A percentile compares a stretch with the other conserved stretches of the same genome.
phyloP scores from a whole-genome alignment of 2,797 vertebrate genomes.

The Bradypus variegatus region DNA sequence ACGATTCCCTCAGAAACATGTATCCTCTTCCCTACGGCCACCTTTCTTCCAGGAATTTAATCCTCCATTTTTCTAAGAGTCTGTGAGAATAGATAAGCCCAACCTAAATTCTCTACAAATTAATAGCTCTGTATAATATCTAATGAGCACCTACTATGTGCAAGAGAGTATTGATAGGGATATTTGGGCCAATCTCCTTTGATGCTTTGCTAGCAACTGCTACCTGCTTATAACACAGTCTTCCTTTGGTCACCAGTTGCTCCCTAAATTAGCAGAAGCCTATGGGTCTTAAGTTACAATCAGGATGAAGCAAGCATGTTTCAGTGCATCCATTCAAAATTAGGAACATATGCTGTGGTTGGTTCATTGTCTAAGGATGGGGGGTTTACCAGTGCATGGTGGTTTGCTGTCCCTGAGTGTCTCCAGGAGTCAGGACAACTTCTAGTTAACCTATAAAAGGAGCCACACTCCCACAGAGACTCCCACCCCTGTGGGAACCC shows the following conservation, averaged over 20 bases:
- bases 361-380: not conserved
- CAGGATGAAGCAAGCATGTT: not conserved
- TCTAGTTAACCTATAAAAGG: not conserved
- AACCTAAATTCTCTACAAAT: not conserved
- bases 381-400: not conserved
- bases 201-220: not conserved
- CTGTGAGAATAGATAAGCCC: not conserved
- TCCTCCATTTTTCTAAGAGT: not conserved
- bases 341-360: not conserved
- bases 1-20: not conserved
- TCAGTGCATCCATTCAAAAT: conserved; percentile 16
- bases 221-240: not conserved
- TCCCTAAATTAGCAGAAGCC: not conserved
- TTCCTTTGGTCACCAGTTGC: not conserved
- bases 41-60: not conserved
- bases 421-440: not conserved
- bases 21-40: not conserved
- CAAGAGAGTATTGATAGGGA: not conserved
- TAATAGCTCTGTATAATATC: not conserved
- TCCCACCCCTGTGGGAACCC: not conserved
- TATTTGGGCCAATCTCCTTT: not conserved
- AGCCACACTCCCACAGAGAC: not conserved
- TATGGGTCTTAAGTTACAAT: not conserved
- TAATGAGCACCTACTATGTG: not conserved
- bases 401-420: not conserved